Conservation (phyloP, 2,113 vertebrate genomes). For the Otocyon megalotis region DNA sequence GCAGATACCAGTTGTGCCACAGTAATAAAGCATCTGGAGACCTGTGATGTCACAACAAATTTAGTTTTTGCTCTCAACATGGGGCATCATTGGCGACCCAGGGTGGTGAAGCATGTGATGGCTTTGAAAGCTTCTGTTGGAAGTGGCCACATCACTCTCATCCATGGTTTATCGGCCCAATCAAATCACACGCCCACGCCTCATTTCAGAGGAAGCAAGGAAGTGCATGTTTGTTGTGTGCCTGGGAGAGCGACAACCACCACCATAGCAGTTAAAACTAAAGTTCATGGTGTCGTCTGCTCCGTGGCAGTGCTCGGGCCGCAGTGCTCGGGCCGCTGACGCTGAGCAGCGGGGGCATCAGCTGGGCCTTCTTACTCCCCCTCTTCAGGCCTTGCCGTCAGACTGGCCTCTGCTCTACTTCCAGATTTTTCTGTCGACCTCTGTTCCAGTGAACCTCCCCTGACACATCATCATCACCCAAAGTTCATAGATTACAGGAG, state of each 20-base stretch:
- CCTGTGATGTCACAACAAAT: neutral
- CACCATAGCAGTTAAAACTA: neutral
- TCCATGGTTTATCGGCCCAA: neutral
- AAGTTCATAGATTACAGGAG: neutral
- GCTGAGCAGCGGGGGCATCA: no score
- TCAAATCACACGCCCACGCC: neutral
- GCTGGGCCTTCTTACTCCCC: neutral
- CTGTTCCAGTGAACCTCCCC: neutral
- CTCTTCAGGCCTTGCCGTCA: neutral
- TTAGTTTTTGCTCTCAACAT: neutral
- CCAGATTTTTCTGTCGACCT: neutral
- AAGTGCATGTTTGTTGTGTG: neutral
- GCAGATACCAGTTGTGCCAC: neutral
- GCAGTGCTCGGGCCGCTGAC: neutral
- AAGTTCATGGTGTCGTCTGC: neutral
- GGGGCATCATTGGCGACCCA: neutral
- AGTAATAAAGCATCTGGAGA: neutral
- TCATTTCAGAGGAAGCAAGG: neutral
- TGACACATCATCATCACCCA: neutral
- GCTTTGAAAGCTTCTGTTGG: neutral
- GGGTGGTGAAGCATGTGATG: neutral
- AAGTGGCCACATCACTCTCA: neutral
- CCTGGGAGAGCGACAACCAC: neutral
- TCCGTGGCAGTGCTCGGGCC: no score
- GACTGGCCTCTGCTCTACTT: neutral